phyloP scores from a whole-genome alignment of 1,140 invertebrate species.

The Lepidurus packardi region DNA sequence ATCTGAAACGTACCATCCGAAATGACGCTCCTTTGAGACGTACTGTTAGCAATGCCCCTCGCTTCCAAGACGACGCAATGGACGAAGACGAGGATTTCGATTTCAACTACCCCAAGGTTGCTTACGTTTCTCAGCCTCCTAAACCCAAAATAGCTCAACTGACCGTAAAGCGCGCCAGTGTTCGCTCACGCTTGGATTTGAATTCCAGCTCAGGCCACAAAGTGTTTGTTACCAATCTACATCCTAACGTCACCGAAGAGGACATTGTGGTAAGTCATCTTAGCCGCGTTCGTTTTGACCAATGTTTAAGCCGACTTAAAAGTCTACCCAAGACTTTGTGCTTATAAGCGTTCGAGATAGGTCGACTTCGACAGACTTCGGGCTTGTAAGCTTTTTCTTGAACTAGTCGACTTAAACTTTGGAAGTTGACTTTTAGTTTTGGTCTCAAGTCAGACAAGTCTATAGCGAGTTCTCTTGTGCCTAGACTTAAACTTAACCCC shows the following conservation, averaged over 20 bases:
- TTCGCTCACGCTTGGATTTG: slow-evolving; percentile 39
- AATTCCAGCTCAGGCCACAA: slow-evolving; percentile 44
- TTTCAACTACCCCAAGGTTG: slow-evolving; percentile 19
- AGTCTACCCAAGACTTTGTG: too few relatives aligned
- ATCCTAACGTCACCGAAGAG: slow-evolving; percentile 73
- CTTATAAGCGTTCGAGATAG: too few relatives aligned
- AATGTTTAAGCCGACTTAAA: too few relatives aligned
- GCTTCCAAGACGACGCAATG: not conserved
- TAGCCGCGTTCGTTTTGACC: too few relatives aligned
- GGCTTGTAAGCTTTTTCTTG: too few relatives aligned
- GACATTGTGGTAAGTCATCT: slow-evolving; percentile 68
- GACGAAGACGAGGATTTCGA: slow-evolving; percentile 16
- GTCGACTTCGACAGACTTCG: too few relatives aligned
- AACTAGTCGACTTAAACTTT: too few relatives aligned
- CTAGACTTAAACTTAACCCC: too few relatives aligned
- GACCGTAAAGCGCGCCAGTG: slow-evolving; percentile 12
- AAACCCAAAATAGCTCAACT: slow-evolving; percentile 22
- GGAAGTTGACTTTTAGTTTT: too few relatives aligned
- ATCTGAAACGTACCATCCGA: not conserved
- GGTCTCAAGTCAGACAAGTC: too few relatives aligned
- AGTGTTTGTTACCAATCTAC: slow-evolving; percentile 71
- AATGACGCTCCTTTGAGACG: not conserved
- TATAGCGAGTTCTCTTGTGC: too few relatives aligned
- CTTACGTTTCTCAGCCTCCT: not conserved
- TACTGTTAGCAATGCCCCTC: not conserved